Evolutionary conservation across 2,888 invertebrate genomes (phyloP).

Genomic region (Coenonympha glycerion): DNA sequence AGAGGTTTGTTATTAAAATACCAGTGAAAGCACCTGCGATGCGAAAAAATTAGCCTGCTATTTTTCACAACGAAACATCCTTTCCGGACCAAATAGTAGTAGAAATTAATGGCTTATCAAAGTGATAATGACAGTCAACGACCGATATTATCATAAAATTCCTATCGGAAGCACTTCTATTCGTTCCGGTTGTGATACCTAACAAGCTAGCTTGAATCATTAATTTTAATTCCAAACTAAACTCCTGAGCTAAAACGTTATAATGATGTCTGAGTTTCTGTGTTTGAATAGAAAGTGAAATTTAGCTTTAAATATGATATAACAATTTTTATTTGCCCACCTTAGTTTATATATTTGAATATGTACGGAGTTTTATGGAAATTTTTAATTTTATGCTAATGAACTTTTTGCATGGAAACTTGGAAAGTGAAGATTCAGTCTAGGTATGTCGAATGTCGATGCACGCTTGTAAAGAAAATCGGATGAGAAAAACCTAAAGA

Average conservation of each 20-base stretch:
- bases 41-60: too few species aligned
- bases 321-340: slow-evolving; percentile 2
- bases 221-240: slow-evolving; percentile 11
- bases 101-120: too few species aligned
- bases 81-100: too few species aligned
- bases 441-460: background rate
- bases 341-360: too few species aligned
- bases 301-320: slow-evolving; percentile 4
- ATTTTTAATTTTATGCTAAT: background rate
- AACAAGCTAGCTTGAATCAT: slow-evolving; percentile 1
- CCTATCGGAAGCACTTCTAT: slow-evolving; percentile 5
- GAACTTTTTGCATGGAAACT: background rate
- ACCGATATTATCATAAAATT: background rate
- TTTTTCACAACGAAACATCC: too few species aligned
- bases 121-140: background rate
- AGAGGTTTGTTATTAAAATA: too few species aligned
- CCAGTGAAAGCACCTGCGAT: too few species aligned
- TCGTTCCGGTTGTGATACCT: slow-evolving; percentile 12
- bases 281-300: slow-evolving; percentile 18
- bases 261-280: slow-evolving; percentile 6
- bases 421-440: background rate
- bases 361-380: background rate
- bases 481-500: too few species aligned
- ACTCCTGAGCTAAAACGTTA: slow-evolving; percentile 11
- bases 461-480: too few species aligned